Base-by-base conservation (phyloP, 2,113 vertebrate genomes). In the Canis aureus region DNA sequence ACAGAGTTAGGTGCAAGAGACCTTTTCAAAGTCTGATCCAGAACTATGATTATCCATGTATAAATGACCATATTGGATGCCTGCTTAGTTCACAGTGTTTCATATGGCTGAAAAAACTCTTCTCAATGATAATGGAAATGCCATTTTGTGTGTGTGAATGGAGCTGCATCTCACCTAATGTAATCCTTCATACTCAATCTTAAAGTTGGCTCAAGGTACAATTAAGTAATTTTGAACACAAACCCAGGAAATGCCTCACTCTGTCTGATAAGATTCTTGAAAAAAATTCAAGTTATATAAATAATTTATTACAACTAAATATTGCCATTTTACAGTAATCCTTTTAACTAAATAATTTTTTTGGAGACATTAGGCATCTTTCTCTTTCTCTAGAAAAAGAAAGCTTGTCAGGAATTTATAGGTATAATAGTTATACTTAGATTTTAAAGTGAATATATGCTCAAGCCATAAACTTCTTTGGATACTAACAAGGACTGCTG, bases 71-170 rank as follows among this genome's bases (percentile, higher is more conserved):
- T 87, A 49, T 32, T 67, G 19, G 51, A 73, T 57, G 3, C 51
- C 27, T 81, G 78, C 74, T 88, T 89, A 96, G 49, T 81, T 96
- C 64, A 93, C 29, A 94, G 3, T 88, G 71, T 76, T 94, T 97
- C 59, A 66, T 78, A 62, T 60, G 60, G 16, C 43, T 81, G 32
- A 43, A 35, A 84, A 86, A 94, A 35, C 11, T 74, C 35, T 22
- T 96, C 29, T 86, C 32, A 84, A 29, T 19, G 76, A 55, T 94
- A 57, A 92, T 53, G 12, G 49, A 91, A 96, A 95, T 93, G 67
- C 35, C 67, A 29, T 59, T 85, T 92, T 97, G 78, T 88, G 11
- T 96, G 20, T 66, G 35, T 87, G 51, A 95, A 53, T 66, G 81
- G 35, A 74, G 35, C 94, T 81, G 85, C 43, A 74, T 23, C 23